phyloP scores from a whole-genome alignment of 2,797 vertebrate species.

The Anguilla megastoma region DNA sequence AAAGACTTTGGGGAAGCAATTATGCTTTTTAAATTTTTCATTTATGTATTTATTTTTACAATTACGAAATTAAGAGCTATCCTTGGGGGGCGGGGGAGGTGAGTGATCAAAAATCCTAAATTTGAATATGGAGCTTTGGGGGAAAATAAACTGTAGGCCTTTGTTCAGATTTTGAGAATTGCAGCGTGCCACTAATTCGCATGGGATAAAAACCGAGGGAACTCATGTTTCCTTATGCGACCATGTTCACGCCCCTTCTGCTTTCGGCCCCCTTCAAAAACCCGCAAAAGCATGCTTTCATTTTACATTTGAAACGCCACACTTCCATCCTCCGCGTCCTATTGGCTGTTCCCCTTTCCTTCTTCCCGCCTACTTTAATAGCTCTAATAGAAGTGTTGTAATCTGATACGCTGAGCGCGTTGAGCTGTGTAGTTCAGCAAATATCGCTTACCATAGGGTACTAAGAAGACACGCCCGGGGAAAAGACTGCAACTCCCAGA shows the following conservation, averaged over 20 bases:
- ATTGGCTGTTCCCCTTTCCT: slow-evolving; percentile 49
- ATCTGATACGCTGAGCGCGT: slow-evolving; percentile 54
- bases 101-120: too few species aligned
- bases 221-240: slow-evolving; percentile 23
- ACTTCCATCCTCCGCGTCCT: slow-evolving; percentile 37
- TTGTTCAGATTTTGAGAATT: not conserved
- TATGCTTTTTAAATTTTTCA: too few species aligned
- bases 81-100: too few species aligned
- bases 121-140: not conserved
- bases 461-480: slow-evolving; percentile 50
- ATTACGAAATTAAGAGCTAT: not conserved
- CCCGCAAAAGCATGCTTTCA: slow-evolving; percentile 39
- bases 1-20: not conserved
- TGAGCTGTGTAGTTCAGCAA: slow-evolving; percentile 51
- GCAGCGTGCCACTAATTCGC: not conserved
- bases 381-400: slow-evolving; percentile 52
- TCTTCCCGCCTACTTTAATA: slow-evolving; percentile 53
- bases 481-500: slow-evolving; percentile 63
- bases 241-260: slow-evolving; percentile 12
- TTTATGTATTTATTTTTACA: not conserved
- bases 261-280: slow-evolving; percentile 16
- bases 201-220: not conserved
- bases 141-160: not conserved
- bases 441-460: slow-evolving; percentile 37
- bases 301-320: slow-evolving; percentile 53